phyloP scores from a whole-genome alignment of 2,113 vertebrate genomes.

The human region GRCh38 chr5:136697501-136698000 shows the following conservation, averaged over 20 bases:
- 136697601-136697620: not conserved
- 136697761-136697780: not conserved
- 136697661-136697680: not conserved
- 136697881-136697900: not conserved
- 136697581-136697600: not conserved
- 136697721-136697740: not conserved
- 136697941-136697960: not conserved
- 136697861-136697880: not conserved
- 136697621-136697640: not conserved
- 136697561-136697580: not conserved
- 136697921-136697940: not conserved
- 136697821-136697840: not conserved
- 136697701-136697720: not conserved
- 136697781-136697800: not conserved
- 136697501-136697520: not conserved
- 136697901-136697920: not conserved
- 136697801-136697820: not conserved
- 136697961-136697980: not conserved
- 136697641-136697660: not conserved
- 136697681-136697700: not conserved
- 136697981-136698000: not conserved
- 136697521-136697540: not conserved
- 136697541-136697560: not conserved
- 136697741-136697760: not conserved
- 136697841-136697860: not conserved